Base-by-base conservation (phyloP, 2,113 vertebrate species). In the Chaenogobius annularis region DNA sequence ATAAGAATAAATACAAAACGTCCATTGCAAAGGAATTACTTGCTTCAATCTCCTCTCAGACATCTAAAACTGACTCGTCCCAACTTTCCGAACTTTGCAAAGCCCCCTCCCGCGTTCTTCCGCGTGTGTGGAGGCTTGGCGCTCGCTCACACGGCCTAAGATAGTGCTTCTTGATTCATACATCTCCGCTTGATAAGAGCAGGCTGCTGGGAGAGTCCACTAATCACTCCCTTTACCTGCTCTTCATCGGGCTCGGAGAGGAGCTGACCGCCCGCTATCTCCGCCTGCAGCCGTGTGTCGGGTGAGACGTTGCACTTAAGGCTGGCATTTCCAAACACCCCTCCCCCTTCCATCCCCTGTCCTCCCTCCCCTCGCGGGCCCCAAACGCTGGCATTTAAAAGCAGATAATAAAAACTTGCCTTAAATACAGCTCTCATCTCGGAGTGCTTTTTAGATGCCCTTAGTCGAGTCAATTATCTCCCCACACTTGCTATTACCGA, bases 391-490 rank as follows among this genome's bases (percentile, higher is more conserved):
- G 90, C 90, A 93, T 92, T 92, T 92, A 86, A 82, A 83, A 81
- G 83, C 75, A 88, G 84, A 92, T 90, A 84, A 92, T 89, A 89
- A 89, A n/a, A 89, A 91, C 77, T 87, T 86, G 81, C 79, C 79
- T 91, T 92, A 88, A 90, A 88, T 82, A 88, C 82, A 85, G 84
- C 85, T 90, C 91, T 92, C 87, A 90, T 93, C 90, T 87, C 81
- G 72, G 83, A 92, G 90, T 88, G 88, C 88, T 90, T 89, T 90
- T 89, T 84, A 86, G 87, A 87, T 89, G 84, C 82, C 87, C 83
- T 87, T 77, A 90, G 88, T 84, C 73, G 79, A 90, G 87, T 88
- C 87, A 91, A 92, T 91, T 92, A 91, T 92, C 88, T 90, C 86
- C 83, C 80, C 80, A 80, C 85, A 88, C 84, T 84, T 83, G 80